Evolutionary conservation across 2,113 vertebrate species (phyloP), one percentile per base, ranked within the genome.

Genomic region (Mystacornis crossleyi): DNA sequence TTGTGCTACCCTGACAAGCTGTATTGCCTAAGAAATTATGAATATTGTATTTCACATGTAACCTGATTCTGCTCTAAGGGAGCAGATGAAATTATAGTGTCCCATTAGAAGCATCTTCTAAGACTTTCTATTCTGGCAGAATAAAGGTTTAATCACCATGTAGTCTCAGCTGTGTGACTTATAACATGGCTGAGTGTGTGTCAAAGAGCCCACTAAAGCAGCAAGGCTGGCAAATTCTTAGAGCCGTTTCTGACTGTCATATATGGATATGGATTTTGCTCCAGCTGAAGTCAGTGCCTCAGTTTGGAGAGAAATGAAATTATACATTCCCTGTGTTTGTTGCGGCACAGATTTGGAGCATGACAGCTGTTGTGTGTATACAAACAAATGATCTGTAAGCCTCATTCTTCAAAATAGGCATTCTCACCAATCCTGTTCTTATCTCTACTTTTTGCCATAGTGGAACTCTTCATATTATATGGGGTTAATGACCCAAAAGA

Each of bases 331-430:
- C 20, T 64, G 29, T 14, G 28, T 81, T 78, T 74, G 12, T 54
- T 78, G 12, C 34, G 29, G 19, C 60, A 33, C 8, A 58, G 31
- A 43, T 5, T 19, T 94, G 36, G 19, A 81, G 14, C 29, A 45
- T 20, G 10, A 38, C 0, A 3, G 12, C 6, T 65, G 9, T 47
- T 67, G 4, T 5, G 2, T n/a, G 18, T 66, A 50, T n/a, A 13
- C 24, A 31, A 40, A 38, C 4, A 65, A 36, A 23, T 11, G 3
- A 81, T 60, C 9, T 33, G 23, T 42, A 62, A 93, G 3, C 4
- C 18, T 74, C 2, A 5, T 66, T 94, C 26, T 16, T 51, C 42
- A 78, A 66, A 81, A 71, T 1, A 31, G 14, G 8, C 25, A 14
- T 67, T 16, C 25, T 58, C 38, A 85, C 13, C 18, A 80, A 3